Evolutionary conservation across 1,140 invertebrate genomes (phyloP), one percentile per base, ranked within the genome.

Genomic region (Tigriopus japonicus): DNA sequence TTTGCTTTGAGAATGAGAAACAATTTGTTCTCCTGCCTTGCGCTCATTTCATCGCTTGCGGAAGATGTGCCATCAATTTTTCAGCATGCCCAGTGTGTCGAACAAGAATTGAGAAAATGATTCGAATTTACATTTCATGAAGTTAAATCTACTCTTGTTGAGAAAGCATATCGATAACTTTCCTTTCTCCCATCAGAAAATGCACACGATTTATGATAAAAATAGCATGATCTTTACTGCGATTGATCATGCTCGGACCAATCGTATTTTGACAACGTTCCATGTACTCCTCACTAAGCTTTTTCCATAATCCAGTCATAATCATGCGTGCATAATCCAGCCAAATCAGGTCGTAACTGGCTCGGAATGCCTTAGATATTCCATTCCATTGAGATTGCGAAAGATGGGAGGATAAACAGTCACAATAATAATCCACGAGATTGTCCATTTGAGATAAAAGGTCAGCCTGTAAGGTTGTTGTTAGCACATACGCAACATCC

Each of bases 401-500:
- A n/a, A 53, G 15, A 52, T 3, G 23, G 1, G 1, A 5, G 1
- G 12, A n/a, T 17, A 60, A 35, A 28, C 23, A 13, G 14, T 60
- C 7, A 17, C 49, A 14, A 60, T 60, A 60, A 19, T 5, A 52
- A 45, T 60, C 45, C 13, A 60, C 42, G n/a, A 56, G 40, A 6
- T 53, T 54, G 15, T 61, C 43, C 52, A 55, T 61, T 1, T 51
- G 2, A 3, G 15, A 7, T 7, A 61, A 52, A 49, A 23, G 3
- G 19, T 60, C 52, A 6, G 49, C 13, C 2, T 35, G 14, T 28
- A 61, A 52, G 10, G 59, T 24, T 10, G 59, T 61, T 12, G 59
- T 61, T 2, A 61, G 51, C 7, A 23, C 23, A 61, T 61, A 61
- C 17, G 59, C 59, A 14, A 61, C 52, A 61, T 61, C 59, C 58